Evolutionary conservation across 2,113 vertebrate species (phyloP).

Genomic region (Crocuta crocuta): DNA sequence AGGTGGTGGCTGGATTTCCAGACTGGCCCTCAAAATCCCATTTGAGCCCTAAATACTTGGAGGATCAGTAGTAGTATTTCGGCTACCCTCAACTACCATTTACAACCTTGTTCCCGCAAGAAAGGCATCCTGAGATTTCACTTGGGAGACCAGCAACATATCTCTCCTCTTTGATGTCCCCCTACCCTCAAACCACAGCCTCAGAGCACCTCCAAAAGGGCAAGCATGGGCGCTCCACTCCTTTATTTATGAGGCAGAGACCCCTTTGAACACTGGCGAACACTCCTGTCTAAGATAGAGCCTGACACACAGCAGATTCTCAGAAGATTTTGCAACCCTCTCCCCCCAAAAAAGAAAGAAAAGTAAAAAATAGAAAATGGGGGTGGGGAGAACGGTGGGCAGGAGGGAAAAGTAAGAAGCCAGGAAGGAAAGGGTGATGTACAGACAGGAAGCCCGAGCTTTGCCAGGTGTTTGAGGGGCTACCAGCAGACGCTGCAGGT

Average conservation of each 20-base stretch:
- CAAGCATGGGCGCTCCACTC: not conserved
- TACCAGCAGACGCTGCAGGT: not conserved
- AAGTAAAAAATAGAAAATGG: not conserved
- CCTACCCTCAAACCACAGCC: rapidly evolving
- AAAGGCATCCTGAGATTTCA: not conserved
- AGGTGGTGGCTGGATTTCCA: not conserved
- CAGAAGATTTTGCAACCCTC: not conserved
- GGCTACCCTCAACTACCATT: not conserved
- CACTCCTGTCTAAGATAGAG: not conserved
- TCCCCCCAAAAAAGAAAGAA: not conserved
- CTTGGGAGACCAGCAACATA: no score
- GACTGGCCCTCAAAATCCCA: not conserved
- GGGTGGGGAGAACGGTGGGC: no score
- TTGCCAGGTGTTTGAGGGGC: not conserved
- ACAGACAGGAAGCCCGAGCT: not conserved
- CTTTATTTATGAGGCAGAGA: not conserved
- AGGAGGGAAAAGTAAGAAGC: not conserved
- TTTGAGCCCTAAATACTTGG: not conserved
- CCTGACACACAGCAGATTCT: not conserved
- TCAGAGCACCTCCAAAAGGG: not conserved
- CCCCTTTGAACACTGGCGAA: not conserved
- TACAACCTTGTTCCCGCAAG: not conserved
- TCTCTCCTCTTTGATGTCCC: not conserved
- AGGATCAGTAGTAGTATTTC: not conserved
- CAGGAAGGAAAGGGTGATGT: not conserved